Evolutionary conservation across 2,113 vertebrate species (phyloP), one percentile per base, ranked within the genome.

Genomic region (Syngnathus typhle): DNA sequence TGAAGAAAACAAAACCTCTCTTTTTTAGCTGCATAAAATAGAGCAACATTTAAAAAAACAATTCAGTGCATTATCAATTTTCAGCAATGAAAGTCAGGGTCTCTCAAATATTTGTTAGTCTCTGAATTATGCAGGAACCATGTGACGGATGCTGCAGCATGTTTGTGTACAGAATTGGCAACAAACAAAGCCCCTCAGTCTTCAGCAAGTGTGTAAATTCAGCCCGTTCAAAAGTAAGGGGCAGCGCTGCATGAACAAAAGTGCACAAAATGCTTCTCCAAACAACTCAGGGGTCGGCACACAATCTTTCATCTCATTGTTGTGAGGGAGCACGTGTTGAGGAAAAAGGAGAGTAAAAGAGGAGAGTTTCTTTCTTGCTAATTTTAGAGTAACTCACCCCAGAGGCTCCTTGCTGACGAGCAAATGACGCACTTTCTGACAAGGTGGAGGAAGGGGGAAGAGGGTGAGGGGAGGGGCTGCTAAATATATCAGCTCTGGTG

Each of bases 361-460:
- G 65, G 43, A 73, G 72, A 68, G 37, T 75, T 75, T 70, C 38
- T 73, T 59, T 69, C 65, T 73, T 80, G 18, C 67, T 81, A 65
- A 82, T 80, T 73, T 80, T 59, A 76, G 67, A 70, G 63, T 52
- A 76, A 75, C 76, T 77, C 68, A 54, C 79, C 82, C 75, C 72
- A 81, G 79, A 83, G 76, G 79, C 82, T 83, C 83, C 72, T 79
- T 76, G 73, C 68, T 72, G 81, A 82, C 76, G 59, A 84, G 67
- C n/a, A 67, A 67, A 68, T 90, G 88, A 90, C 86, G 85, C 87
- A 84, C 78, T 85, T 86, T 78, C 84, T 78, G 79, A 44, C 59
- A 67, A 77, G 70, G 69, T 74, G 70, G 71, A 65, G 51, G 65
- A 43, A 70, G 65, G 73, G 51, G 46, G 60, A 65, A 18, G 38